Evolutionary conservation across 2,888 invertebrate species (phyloP).

Genomic region (Sisyra terminalis): DNA sequence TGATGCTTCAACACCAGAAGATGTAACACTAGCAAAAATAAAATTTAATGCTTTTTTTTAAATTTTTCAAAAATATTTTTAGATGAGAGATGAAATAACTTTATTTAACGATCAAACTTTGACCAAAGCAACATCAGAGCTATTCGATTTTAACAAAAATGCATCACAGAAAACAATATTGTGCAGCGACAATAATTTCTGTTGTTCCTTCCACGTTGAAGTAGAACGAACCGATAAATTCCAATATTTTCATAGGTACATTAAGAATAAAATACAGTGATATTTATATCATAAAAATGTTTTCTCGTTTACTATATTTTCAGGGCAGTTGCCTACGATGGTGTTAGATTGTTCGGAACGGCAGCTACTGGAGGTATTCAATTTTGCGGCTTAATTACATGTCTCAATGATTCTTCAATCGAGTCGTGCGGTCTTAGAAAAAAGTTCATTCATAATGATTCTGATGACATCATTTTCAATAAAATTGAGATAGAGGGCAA

Average conservation of each 20-base stretch:
- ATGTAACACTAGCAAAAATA: background rate
- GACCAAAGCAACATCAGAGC: no score
- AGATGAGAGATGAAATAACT: background rate
- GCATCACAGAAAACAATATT: no score
- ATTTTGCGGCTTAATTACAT: slow-evolving; percentile 10
- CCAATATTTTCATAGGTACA: background rate
- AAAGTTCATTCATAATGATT: no score
- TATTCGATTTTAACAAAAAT: no score
- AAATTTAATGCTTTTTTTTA: background rate
- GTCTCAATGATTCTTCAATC: slow-evolving; percentile 2
- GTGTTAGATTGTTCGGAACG: background rate
- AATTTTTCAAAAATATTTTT: background rate
- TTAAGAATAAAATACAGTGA: no score
- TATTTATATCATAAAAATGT: background rate
- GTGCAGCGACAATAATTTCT: background rate
- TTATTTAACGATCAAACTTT: no score
- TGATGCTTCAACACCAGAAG: background rate
- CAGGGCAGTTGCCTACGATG: slow-evolving; percentile 2
- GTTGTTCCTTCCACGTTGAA: background rate
- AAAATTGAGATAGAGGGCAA: slow-evolving; percentile 3
- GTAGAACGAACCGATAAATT: background rate
- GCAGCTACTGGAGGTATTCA: slow-evolving; percentile 4
- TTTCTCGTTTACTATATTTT: background rate
- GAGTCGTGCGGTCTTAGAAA: slow-evolving; percentile 8
- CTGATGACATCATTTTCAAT: background rate